Conservation (phyloP, 2,888 invertebrate genomes). For the Thysanoteuthis rhombus region DNA sequence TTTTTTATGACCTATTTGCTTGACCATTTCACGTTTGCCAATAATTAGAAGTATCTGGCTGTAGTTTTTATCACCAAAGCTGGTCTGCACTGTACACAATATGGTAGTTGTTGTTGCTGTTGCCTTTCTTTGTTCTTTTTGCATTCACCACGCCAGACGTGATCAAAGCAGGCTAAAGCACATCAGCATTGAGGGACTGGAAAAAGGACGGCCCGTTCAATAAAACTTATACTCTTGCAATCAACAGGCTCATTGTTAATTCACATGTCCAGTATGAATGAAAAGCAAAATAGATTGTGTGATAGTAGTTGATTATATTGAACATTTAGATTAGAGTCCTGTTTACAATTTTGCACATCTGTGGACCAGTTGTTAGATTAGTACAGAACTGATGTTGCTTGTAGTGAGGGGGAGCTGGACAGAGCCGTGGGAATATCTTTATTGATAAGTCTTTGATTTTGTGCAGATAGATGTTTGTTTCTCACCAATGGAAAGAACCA, state of each 20-base stretch:
- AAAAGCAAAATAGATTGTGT: background rate
- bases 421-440: background rate
- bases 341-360: background rate
- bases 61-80: background rate
- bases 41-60: background rate
- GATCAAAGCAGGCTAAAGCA: background rate
- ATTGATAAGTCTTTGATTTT: background rate
- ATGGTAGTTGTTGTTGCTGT: too few species aligned
- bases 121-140: too few species aligned
- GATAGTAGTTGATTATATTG: conserved; percentile 12
- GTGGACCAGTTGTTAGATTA: background rate
- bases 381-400: background rate
- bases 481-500: background rate
- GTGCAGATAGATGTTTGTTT: background rate
- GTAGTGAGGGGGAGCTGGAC: background rate
- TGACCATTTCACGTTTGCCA: background rate
- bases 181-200: background rate
- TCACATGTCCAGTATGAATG: background rate
- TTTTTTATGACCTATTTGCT: background rate
- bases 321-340: conserved; percentile 12
- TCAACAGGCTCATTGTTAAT: background rate
- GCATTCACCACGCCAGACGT: background rate
- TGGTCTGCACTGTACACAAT: too few species aligned
- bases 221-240: background rate
- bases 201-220: background rate